Evolutionary conservation across 2,113 vertebrate species (phyloP).

Genomic region (Nyctereutes procyonoides): DNA sequence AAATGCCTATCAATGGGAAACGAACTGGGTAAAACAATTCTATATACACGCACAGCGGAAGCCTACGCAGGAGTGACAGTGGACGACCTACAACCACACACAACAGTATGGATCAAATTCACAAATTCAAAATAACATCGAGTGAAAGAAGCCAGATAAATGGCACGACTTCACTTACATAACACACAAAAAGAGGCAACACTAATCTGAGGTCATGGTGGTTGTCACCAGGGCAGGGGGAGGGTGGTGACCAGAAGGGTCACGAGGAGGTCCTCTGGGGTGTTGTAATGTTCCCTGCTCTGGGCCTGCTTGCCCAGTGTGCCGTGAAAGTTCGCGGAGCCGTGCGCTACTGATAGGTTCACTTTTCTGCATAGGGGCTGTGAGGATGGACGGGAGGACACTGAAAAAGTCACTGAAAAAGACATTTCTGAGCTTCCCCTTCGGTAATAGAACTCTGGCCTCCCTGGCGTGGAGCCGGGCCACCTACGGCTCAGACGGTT

Average conservation of each 20-base stretch:
- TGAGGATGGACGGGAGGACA: background rate
- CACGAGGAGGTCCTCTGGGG: background rate
- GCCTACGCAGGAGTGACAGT: background rate
- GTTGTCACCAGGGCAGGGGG: background rate
- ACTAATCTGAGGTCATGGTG: background rate
- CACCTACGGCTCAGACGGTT: background rate
- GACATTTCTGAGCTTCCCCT: background rate
- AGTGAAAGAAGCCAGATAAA: background rate
- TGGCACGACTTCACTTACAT: background rate
- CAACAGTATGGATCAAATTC: background rate
- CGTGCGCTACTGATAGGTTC: accelerated
- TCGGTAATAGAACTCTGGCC: background rate
- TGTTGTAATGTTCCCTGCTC: background rate
- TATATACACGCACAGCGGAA: accelerated
- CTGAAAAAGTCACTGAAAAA: background rate
- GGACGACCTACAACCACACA: background rate
- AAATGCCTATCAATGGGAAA: background rate
- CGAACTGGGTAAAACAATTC: background rate
- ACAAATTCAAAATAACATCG: background rate
- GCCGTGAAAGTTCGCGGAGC: background rate
- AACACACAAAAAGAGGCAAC: too few species aligned
- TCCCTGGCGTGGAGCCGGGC: background rate
- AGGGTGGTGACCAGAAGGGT: background rate
- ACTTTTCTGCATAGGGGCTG: background rate
- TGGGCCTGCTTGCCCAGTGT: background rate